Evolutionary conservation across 1,140 invertebrate species (phyloP), one percentile per base, ranked within the genome.

Genomic region (Papilio glaucus): DNA sequence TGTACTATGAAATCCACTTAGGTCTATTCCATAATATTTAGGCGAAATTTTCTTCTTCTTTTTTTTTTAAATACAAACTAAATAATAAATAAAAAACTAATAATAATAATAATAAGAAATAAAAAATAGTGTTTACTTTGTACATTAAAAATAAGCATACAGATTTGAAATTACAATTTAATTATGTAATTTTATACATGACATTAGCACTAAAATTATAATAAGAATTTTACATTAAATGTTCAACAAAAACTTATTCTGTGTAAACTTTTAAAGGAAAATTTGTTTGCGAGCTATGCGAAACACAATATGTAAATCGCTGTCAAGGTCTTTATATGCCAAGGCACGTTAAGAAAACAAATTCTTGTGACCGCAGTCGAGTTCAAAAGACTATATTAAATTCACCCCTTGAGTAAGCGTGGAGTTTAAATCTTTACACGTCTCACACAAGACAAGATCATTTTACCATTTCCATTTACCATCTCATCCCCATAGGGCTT

Each of bases 361-460:
- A 73, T 77, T 73, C 41, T 18, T 67, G 38, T 39, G 69, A 63
- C 15, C 45, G 69, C 72, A 65, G 53, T 41, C 72, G 45, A 63
- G 78, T 82, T 79, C 72, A 82, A 78, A 80, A 76, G 74, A 75
- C 71, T 77, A 69, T 73, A 82, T 75, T 72, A 74, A 77, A 77
- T 77, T 71, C 75, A 39, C 60, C 15, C 13, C 71, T 53, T 45
- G 60, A 60, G 60, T 74, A 73, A 71, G 71, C 72, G 74, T 74
- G 38, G 49, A 71, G 39, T 61, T 62, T 45, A 62, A 60, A 62
- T 74, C 61, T 74, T 74, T 26, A 15, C 72, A 61, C 62, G 60
- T 26, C 33, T 26, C 57, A 9, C 38, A 73, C 68, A 38, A 70
- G 9, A 24, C 53, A 62, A 53, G 33, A 41, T 45, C 57, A 37